Conservation (phyloP, 2,113 vertebrate genomes). For the Tragelaphus buxtoni region DNA sequence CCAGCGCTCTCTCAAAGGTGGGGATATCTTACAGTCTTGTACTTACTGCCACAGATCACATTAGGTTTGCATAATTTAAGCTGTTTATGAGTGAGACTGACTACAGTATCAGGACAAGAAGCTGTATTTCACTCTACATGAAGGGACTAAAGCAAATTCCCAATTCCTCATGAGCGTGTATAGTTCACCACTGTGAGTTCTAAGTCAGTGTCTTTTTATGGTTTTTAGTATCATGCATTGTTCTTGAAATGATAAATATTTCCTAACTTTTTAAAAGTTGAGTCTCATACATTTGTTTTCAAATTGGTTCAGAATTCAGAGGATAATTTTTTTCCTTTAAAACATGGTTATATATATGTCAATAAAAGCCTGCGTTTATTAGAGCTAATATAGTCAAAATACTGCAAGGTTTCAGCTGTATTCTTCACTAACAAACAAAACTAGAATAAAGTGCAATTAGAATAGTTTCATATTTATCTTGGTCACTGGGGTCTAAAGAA, state of each 20-base stretch:
- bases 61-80: constrained; percentile 31
- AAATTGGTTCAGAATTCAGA: constrained; percentile 9
- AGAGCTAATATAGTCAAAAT: constrained; percentile 22
- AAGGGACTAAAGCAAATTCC: constrained; percentile 10
- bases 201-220: constrained; percentile 2
- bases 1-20: background rate
- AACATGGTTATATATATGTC: background rate
- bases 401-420: background rate
- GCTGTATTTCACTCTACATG: background rate
- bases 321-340: background rate
- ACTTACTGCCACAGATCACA: background rate
- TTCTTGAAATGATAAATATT: constrained; percentile 28
- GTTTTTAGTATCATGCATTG: background rate
- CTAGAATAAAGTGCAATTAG: background rate
- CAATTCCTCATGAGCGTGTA: background rate
- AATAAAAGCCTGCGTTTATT: background rate
- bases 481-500: background rate
- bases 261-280: background rate
- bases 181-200: background rate
- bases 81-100: background rate
- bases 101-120: background rate
- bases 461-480: constrained; percentile 19
- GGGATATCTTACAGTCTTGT: background rate
- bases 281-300: background rate
- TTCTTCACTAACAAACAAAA: background rate